Percentiles rank a stretch among this genome's conserved stretches.
These are phyloP conservation scores for Oithona nana DNA, from an alignment of 2,888 invertebrate species.

Conservation along the genomic window DNA sequence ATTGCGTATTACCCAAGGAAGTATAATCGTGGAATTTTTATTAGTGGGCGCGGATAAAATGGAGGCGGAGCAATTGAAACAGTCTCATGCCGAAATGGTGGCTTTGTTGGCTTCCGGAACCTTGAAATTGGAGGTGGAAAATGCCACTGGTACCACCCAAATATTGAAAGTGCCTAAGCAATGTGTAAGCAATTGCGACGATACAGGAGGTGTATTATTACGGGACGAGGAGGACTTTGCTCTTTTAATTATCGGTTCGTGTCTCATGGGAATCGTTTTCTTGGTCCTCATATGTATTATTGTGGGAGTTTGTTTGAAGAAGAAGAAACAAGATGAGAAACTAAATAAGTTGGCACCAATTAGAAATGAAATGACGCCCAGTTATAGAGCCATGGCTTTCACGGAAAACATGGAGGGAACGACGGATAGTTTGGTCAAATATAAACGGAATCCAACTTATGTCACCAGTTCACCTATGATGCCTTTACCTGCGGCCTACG, in stretches of 20 bases:
- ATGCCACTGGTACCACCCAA: too few relatives aligned
- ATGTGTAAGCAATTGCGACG: neutral
- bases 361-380: neutral
- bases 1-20: neutral
- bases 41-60: neutral
- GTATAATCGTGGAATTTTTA: neutral
- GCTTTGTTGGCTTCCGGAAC: neutral
- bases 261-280: neutral
- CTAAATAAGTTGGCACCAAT: neutral
- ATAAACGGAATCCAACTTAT: neutral
- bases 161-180: neutral
- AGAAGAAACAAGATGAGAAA: neutral
- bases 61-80: neutral
- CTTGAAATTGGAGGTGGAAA: too few relatives aligned
- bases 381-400: neutral
- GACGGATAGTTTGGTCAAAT: neutral
- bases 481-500: neutral
- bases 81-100: neutral
- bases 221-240: neutral
- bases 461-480: neutral
- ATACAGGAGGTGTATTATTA: neutral
- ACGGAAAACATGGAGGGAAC: neutral
- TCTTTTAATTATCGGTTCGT: neutral
- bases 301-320: neutral
- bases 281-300: neutral